These are phyloP conservation scores for Tachypleus tridentatus DNA, from an alignment of 1,140 invertebrate species.

Conservation along the genomic window DNA sequence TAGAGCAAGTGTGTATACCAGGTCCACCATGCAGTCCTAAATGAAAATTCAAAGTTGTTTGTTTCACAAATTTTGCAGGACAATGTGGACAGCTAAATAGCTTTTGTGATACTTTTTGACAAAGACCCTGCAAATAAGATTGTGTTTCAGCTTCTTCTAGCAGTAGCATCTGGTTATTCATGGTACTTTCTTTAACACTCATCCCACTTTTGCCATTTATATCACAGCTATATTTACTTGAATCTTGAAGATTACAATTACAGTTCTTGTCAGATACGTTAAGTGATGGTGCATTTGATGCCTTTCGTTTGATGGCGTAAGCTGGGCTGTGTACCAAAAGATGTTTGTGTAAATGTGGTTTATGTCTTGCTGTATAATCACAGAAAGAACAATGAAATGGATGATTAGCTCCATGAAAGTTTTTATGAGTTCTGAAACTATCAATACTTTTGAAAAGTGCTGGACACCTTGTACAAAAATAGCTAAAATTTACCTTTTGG, in stretches of 20 bases:
- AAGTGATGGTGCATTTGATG: background rate
- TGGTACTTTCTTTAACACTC: conserved; percentile 10
- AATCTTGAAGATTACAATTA: too few species aligned
- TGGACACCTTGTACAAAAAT: conserved; percentile 24
- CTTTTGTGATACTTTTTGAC: background rate
- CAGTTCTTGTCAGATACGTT: too few species aligned
- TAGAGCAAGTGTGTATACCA: conserved; percentile 57
- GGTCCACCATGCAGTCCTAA: conserved; percentile 53
- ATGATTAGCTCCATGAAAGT: conserved; percentile 20
- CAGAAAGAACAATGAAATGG: conserved; percentile 23
- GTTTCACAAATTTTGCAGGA: conserved; percentile 25
- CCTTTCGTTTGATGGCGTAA: conserved; percentile 50
- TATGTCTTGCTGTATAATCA: conserved; percentile 24
- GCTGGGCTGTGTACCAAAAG: conserved; percentile 61
- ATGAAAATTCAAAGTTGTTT: conserved; percentile 56
- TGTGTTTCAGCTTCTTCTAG: conserved; percentile 18
- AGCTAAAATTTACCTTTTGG: conserved; percentile 10
- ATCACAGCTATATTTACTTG: background rate
- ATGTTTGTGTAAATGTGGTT: conserved; percentile 47
- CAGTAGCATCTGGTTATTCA: conserved; percentile 20
- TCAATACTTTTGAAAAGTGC: conserved; percentile 20
- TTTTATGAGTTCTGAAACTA: conserved; percentile 19
- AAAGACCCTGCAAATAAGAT: background rate
- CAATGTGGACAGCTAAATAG: conserved; percentile 20
- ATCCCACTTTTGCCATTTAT: background rate